Evolutionary conservation across 1,140 invertebrate genomes (phyloP).

Genomic region (Lepidurus apus): DNA sequence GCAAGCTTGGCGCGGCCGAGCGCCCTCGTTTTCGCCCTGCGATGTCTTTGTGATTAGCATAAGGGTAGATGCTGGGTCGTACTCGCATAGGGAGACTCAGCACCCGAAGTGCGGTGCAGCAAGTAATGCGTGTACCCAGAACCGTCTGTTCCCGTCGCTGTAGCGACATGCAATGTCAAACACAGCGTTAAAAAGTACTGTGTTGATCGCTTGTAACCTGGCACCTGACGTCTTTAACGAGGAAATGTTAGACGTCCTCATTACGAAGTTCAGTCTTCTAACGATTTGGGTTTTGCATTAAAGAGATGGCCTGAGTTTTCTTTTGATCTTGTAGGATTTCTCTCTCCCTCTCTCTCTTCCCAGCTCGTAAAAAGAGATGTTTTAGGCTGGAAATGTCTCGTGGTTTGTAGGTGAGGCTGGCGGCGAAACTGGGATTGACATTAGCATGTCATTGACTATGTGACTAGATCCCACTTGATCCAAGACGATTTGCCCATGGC

Average conservation of each 20-base stretch:
- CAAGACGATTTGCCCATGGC: constrained; percentile 17
- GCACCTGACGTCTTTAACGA: background rate
- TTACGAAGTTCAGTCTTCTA: background rate
- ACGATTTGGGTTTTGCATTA: background rate
- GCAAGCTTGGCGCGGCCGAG: constrained; percentile 16
- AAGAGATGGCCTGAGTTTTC: background rate
- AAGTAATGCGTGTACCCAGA: background rate
- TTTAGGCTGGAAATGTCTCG: background rate
- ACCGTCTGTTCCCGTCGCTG: background rate
- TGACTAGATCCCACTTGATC: constrained; percentile 21
- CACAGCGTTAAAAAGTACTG: background rate
- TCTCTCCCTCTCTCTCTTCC: background rate
- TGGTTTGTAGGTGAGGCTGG: no score
- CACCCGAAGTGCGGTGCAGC: background rate
- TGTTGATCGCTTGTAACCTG: background rate
- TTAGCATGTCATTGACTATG: constrained; percentile 22
- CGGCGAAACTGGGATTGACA: background rate
- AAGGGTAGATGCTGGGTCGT: background rate
- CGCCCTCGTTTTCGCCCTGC: background rate
- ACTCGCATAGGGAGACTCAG: background rate
- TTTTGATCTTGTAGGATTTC: no score
- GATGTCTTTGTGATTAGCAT: background rate
- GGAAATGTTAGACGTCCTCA: background rate
- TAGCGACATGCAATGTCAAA: constrained; percentile 11
- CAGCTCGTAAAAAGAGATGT: background rate